Conservation (phyloP, 2,113 vertebrate species). For the Speoplatyrhinus poulsoni region DNA sequence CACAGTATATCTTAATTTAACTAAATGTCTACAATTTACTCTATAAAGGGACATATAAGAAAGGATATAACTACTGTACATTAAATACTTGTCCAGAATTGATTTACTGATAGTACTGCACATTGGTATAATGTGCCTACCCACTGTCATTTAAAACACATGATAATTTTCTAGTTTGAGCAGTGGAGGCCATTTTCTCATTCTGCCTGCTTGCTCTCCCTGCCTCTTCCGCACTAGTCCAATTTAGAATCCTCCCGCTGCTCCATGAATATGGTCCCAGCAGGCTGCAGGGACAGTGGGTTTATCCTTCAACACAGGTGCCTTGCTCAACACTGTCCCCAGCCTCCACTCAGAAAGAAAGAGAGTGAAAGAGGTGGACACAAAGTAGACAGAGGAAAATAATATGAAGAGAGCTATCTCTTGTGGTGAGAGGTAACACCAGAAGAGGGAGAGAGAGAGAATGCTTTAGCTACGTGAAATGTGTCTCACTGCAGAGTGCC, state of each 20-base stretch:
- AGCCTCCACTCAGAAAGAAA: slow-evolving; percentile 22
- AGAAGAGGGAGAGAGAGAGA: not conserved
- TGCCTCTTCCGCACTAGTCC: slow-evolving; percentile 19
- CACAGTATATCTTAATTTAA: slow-evolving; percentile 1
- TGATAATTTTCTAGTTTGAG: slow-evolving; percentile 20
- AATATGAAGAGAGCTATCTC: not conserved
- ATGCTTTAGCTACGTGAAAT: not conserved
- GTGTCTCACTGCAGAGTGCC: slow-evolving; percentile 10
- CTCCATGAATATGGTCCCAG: slow-evolving; percentile 55
- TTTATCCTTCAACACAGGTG: slow-evolving; percentile 63
- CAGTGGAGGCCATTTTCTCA: not conserved
- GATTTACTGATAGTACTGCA: too few species aligned
- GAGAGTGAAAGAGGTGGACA: slow-evolving; percentile 15
- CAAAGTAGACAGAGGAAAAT: not conserved
- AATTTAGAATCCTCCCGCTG: slow-evolving; percentile 54
- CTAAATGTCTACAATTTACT: slow-evolving; percentile 19
- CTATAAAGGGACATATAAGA: too few species aligned
- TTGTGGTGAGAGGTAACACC: not conserved
- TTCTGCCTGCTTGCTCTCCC: slow-evolving; percentile 10
- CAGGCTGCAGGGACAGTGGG: slow-evolving; percentile 38
- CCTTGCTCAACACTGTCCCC: slow-evolving; percentile 37
- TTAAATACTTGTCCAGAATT: too few species aligned
- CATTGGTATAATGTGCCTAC: too few species aligned
- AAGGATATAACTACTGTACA: too few species aligned
- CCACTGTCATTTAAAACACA: not conserved